A percentile compares a stretch with the other conserved stretches of the same genome.
Evolutionary conservation across 1,140 invertebrate genomes (phyloP).

Genomic region (Zaprionus tsacasi): DNA sequence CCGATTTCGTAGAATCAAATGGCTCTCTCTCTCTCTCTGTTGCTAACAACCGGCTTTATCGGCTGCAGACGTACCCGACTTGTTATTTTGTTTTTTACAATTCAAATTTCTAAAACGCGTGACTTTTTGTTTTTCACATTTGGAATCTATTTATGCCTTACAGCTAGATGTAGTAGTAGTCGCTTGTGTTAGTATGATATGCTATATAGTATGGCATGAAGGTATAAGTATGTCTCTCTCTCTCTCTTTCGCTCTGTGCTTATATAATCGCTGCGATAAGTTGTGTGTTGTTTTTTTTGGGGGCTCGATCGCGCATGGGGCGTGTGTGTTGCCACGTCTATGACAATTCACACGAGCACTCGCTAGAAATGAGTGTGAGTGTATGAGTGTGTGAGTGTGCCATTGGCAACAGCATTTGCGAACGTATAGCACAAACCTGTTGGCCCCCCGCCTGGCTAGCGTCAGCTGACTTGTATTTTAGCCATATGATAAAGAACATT

Average conservation of each 20-base stretch:
- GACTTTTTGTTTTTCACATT: conserved; percentile 36
- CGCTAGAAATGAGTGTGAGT: neutral
- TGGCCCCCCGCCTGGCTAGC: conserved; percentile 17
- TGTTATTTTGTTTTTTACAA: conserved; percentile 16
- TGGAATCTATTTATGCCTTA: conserved; percentile 7
- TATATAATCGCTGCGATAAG: conserved; percentile 72
- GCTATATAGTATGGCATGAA: neutral
- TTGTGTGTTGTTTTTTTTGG: conserved; percentile 60
- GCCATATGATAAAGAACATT: conserved; percentile 70
- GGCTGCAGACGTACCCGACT: conserved; percentile 8
- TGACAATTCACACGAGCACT: conserved; percentile 10
- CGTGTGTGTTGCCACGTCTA: conserved; percentile 57
- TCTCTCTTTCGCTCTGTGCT: conserved; percentile 25
- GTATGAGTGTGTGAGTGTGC: conserved; percentile 3
- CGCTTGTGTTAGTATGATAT: conserved; percentile 7
- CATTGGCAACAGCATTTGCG: conserved; percentile 18
- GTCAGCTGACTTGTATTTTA: conserved; percentile 65
- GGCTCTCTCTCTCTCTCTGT: neutral
- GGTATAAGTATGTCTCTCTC: neutral
- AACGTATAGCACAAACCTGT: conserved; percentile 57
- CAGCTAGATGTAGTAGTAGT: neutral
- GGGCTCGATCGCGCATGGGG: conserved; percentile 64
- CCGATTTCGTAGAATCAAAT: neutral
- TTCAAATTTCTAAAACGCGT: conserved; percentile 40
- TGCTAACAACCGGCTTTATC: conserved; percentile 44